Base-by-base conservation (phyloP, 2,888 invertebrate species). In the Clunio marinus region DNA sequence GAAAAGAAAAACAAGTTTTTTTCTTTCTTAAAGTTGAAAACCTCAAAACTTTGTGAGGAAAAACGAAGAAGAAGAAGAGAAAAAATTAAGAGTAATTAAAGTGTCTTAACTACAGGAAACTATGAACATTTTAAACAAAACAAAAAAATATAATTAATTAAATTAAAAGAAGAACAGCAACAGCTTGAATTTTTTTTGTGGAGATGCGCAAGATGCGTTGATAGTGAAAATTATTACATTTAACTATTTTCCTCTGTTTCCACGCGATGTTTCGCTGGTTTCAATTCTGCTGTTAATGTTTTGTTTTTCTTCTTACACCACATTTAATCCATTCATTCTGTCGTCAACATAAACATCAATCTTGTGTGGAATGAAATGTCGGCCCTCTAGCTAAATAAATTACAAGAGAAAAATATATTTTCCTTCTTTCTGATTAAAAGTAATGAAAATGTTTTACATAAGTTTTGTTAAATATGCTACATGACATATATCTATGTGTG, bases 1-100 rank as follows among this genome's bases (percentile, higher is more conserved):
- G 20, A 27, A 37, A 55, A 37, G 57, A 55, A 37, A 25, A 60
- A 65, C n/a, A 65, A 20, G n/a, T n/a, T 13, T 25, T 57, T 57
- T 51, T 57, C 27, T 70, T 69, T 70, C 69, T 70, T 69, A 68
- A 67, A 70, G 66, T 69, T 69, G 68, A 70, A 70, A 70, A 70
- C 69, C 71, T 70, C 69, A 70, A 69, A 70, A 69, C 68, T 69
- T 69, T 68, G 66, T 68, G 70, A 69, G 67, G 35, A 65, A 63
- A 58, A 69, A 46, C 15, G 35, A 66, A 8, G 67, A 51, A n/a
- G 51, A 60, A 68, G 35, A 62, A 51, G 35, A 58, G 55, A 68
- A 69, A 69, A 70, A 70, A 69, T 69, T 46, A 69, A 69, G 46
- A 65, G 51, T 70, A 69, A 70, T 59, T 71, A 25, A 58, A 68